A percentile compares a stretch with the other conserved stretches of the same genome.
Evolutionary conservation across 1,140 invertebrate species (phyloP).

Genomic region (Probaryconus sp.): DNA sequence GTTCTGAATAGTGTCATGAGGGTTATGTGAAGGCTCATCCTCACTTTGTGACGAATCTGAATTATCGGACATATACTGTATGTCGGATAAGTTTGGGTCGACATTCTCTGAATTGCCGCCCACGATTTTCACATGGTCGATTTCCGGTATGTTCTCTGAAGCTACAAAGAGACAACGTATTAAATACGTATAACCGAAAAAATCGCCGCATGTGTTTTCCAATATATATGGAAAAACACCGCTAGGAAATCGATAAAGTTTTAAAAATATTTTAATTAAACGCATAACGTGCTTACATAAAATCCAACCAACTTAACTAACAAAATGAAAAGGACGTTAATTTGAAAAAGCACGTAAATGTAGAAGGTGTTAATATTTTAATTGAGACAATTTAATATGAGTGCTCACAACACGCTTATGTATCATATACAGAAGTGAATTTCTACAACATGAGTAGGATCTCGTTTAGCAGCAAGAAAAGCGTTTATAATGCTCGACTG

Average conservation of each 20-base stretch:
- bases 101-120: conserved; percentile 3
- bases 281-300: too few relatives aligned
- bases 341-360: too few relatives aligned
- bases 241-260: conserved; percentile 17
- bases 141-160: neutral
- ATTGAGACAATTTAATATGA: too few relatives aligned
- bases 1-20: too few relatives aligned
- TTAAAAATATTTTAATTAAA: too few relatives aligned
- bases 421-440: neutral
- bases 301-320: too few relatives aligned
- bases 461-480: conserved; percentile 16
- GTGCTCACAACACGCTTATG: neutral
- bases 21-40: too few relatives aligned
- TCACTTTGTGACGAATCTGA: too few relatives aligned
- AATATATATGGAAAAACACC: neutral
- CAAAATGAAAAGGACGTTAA: too few relatives aligned
- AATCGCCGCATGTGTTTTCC: conserved; percentile 5
- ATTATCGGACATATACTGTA: too few relatives aligned
- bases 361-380: too few relatives aligned
- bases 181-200: neutral
- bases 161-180: neutral
- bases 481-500: conserved; percentile 13
- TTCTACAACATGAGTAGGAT: conserved; percentile 4
- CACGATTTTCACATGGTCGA: conserved; percentile 10
- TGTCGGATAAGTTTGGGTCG: neutral